Evolutionary conservation across 2,888 invertebrate genomes (phyloP).

Genomic region (Ochropleura plecta): DNA sequence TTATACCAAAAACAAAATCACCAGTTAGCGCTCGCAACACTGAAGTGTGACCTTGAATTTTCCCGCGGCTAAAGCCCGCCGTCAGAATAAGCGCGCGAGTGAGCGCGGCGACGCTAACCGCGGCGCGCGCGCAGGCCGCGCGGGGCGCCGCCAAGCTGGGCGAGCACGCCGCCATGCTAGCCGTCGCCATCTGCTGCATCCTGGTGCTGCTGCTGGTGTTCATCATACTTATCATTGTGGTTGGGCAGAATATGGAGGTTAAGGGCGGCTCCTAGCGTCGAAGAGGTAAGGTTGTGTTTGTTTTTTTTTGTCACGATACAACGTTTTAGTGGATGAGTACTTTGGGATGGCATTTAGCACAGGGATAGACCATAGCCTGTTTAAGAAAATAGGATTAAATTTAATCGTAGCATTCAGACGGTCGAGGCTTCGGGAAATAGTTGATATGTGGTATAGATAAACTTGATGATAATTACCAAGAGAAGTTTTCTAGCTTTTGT

Average conservation of each 20-base stretch:
- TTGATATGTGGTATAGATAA: no score
- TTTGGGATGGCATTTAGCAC: no score
- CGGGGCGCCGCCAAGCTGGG: slow-evolving; percentile 87
- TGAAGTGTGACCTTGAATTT: slow-evolving; percentile 42
- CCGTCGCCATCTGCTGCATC: slow-evolving; percentile 96
- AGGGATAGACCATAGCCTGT: no score
- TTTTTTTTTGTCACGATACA: no score
- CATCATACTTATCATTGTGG: slow-evolving; percentile 95
- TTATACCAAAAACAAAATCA: slow-evolving; percentile 5
- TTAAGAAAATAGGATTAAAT: no score
- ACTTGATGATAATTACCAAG: no score
- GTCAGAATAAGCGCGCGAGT: slow-evolving; percentile 79
- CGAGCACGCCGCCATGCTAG: slow-evolving; percentile 93
- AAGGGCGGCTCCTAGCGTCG: slow-evolving; percentile 90
- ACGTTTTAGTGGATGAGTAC: no score
- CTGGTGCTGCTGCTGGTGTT: slow-evolving; percentile 95
- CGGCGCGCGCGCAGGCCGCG: slow-evolving; percentile 81
- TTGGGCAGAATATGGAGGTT: slow-evolving; percentile 94
- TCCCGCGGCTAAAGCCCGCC: slow-evolving; percentile 28
- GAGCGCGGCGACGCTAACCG: slow-evolving; percentile 79
- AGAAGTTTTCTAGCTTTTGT: no score
- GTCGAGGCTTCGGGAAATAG: no score
- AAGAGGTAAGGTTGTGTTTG: slow-evolving; percentile 75
- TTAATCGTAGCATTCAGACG: no score
- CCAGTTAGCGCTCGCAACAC: slow-evolving; percentile 27